Percentiles rank a stretch among this genome's conserved stretches.
These are phyloP conservation scores for Thereuonema tuberculata DNA, from an alignment of 1,140 invertebrate species.

Conservation along the genomic window DNA sequence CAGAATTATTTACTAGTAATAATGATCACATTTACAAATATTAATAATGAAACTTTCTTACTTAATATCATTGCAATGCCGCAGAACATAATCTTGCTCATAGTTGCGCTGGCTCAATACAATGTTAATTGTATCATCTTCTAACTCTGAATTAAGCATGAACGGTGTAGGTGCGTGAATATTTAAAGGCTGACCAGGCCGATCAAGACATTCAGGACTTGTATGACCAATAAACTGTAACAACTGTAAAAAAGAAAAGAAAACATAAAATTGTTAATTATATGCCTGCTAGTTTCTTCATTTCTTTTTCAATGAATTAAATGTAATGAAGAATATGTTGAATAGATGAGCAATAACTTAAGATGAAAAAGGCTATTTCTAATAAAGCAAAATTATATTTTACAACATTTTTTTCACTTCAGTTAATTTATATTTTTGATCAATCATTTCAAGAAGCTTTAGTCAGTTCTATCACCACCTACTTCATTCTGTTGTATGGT, in stretches of 20 bases:
- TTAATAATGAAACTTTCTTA: background rate
- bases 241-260: constrained; percentile 42
- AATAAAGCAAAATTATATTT: constrained; percentile 13
- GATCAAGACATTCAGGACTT: constrained; percentile 75
- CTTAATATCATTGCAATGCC: background rate
- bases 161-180: constrained; percentile 44
- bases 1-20: no score
- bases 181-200: constrained; percentile 51
- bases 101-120: constrained; percentile 63
- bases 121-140: constrained; percentile 69
- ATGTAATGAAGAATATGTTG: no score
- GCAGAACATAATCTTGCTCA: constrained; percentile 48
- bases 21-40: no score
- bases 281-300: no score
- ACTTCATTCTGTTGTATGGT: no score
- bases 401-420: no score
- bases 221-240: constrained; percentile 80
- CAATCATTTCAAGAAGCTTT: no score
- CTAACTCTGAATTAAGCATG: constrained; percentile 48
- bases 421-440: no score
- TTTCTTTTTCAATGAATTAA: no score
- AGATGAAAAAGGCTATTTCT: no score
- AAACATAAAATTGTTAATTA: no score
- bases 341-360: constrained; percentile 4
- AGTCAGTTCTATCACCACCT: no score